Evolutionary conservation across 2,888 invertebrate genomes (phyloP), one percentile per base, ranked within the genome.

Genomic region (Platypus cylindrus): DNA sequence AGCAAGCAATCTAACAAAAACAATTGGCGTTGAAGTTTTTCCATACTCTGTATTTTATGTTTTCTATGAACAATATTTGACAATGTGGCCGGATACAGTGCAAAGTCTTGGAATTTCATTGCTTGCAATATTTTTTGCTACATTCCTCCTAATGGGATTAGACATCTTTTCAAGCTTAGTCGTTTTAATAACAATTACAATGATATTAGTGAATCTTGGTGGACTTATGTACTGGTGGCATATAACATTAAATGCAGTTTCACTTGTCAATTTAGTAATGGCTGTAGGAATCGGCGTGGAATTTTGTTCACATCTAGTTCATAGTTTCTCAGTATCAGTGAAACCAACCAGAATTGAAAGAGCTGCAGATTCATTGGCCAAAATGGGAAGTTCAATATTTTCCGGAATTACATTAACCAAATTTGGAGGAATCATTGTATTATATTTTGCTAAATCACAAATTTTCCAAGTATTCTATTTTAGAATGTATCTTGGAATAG

Each of bases 361-460:
- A 48, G 86, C 93, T 0, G 72, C 81, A 1, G 83, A 86, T 53
- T 76, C 93, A 2, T 68, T 97, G 17, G 73, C 82, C 9, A 76
- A 79, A 54, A 94, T 95, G 85, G 95, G 95, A 45, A 84, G 85
- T 50, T 93, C 93, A 5, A 87, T 98, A 47, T 82, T 98, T 45
- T 91, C 91, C 29, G 97, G 98, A 36, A 97, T 98, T 55, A 97
- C 97, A 8, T 69, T 97, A 41, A 98, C 97, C 38, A 98, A 98
- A 66, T 89, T 97, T 60, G 93, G 89, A 25, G 97, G 97, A 30
- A 95, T 98, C 58, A 73, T 95, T 44, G 93, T 98, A 34, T 71
- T 98, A 44, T 94, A 85, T 13, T 95, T 95, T 59, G 94, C 97
- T 14, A 94, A 94, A 63, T 93, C 93, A 38, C 94, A 95, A 69